Evolutionary conservation across 2,797 vertebrate species (phyloP), one percentile per base, ranked within the genome.

Genomic region (Nyctibius grandis): DNA sequence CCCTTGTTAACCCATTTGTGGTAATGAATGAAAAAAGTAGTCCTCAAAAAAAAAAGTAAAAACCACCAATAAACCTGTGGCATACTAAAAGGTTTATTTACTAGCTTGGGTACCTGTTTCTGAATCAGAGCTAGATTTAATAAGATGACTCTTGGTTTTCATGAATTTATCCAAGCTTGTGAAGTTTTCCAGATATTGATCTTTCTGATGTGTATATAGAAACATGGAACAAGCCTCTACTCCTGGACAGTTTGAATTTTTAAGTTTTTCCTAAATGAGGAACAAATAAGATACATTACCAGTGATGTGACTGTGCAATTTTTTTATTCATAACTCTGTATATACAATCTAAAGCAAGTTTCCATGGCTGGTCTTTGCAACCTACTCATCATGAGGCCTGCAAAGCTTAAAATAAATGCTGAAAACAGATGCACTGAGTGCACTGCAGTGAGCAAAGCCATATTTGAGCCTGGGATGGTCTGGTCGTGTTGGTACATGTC

Each of bases 311-410:
- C 42, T 68, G 10, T 59, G 65, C n/a, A 61, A 42, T 28, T 45
- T 48, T 90, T 84, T 88, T 19, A 47, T 45, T 84, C 28, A 84
- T 73, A 76, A 72, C 76, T 59, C 50, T 65, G 14, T 64, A 78
- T 76, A 65, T 48, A 50, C 20, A 69, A 20, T 72, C 42, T 84
- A 61, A 95, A 72, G 11, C 14, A 47, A 69, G 29, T 86, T 88
- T 75, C 73, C n/a, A 16, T 36, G 47, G 31, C 36, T 85, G 51
- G 15, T 54, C 56, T 70, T 88, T 60, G 22, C 63, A 78, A 93
- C 25, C 21, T 73, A 51, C 28, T 40, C 34, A 54, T 56, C 36
- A 42, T 4, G 28, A 54, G 40, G 47, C 9, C 42, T 72, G 26
- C 10, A 51, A 75, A 50, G 7, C 34, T 90, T 42, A 77, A 83